Evolutionary conservation across 2,113 vertebrate species (phyloP).

Genomic region (Mastomys coucha): DNA sequence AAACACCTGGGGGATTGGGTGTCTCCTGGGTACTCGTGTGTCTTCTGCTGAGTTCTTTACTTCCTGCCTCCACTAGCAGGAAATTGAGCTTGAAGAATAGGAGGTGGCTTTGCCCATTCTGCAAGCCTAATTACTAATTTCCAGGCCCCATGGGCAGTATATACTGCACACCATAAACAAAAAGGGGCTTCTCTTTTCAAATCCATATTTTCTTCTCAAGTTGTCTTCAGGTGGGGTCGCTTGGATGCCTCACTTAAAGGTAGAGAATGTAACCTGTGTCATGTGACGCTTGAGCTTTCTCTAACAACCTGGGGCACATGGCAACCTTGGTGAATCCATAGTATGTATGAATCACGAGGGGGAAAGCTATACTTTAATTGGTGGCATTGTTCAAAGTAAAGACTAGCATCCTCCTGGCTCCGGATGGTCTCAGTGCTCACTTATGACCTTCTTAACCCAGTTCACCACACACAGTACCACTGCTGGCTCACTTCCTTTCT

Average conservation of each 20-base stretch:
- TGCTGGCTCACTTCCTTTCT: background rate
- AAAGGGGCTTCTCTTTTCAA: slow-evolving; percentile 13
- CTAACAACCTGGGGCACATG: background rate
- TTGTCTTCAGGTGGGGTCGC: background rate
- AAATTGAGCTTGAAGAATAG: slow-evolving; percentile 52
- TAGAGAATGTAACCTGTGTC: slow-evolving; percentile 1
- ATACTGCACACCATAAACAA: slow-evolving; percentile 27
- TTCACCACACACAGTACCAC: background rate
- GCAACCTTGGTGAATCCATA: background rate
- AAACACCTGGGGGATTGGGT: slow-evolving; percentile 29
- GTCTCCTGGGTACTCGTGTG: slow-evolving; percentile 55
- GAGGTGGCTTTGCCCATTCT: slow-evolving; percentile 37
- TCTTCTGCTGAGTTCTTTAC: slow-evolving; percentile 47
- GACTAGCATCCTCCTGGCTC: background rate
- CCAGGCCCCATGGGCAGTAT: background rate
- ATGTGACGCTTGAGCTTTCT: background rate
- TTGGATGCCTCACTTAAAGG: background rate
- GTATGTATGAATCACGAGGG: background rate
- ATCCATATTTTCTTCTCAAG: slow-evolving; percentile 1
- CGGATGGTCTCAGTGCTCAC: background rate
- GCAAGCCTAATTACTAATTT: slow-evolving; percentile 52
- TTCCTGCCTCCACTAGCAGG: slow-evolving; percentile 11
- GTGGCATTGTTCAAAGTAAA: background rate
- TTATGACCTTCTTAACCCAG: background rate
- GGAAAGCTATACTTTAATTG: background rate